phyloP scores from a whole-genome alignment of 2,113 vertebrate species.

The Perca fluviatilis region DNA sequence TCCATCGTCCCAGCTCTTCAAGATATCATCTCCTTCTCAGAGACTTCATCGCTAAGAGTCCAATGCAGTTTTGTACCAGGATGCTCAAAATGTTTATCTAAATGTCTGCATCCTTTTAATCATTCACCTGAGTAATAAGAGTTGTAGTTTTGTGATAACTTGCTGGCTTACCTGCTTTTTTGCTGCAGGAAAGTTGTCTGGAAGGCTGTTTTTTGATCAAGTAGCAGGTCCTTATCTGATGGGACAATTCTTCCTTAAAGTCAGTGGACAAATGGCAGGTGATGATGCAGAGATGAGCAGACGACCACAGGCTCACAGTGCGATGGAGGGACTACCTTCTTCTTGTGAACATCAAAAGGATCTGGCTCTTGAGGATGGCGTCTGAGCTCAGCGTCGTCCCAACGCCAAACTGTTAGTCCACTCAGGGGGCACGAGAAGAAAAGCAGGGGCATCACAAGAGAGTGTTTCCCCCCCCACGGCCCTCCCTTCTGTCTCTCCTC shows the following conservation, averaged over 20 bases:
- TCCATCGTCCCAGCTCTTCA: not conserved
- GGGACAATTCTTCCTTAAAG: slow-evolving; percentile 16
- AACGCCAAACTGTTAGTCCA: slow-evolving; percentile 65
- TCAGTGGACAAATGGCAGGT: slow-evolving; percentile 21
- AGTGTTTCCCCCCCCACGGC: slow-evolving; percentile 42
- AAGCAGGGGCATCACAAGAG: slow-evolving; percentile 85
- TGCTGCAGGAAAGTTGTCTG: not conserved
- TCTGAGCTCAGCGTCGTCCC: slow-evolving; percentile 36
- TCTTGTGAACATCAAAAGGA: slow-evolving; percentile 20
- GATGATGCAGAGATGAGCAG: slow-evolving; percentile 34
- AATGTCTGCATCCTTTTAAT: slow-evolving; percentile 16
- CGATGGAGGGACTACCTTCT: not conserved
- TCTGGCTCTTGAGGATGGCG: not conserved
- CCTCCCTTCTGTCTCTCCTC: slow-evolving; percentile 83
- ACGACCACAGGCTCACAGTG: not conserved
- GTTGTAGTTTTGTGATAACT: not conserved
- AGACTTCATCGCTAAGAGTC: not conserved
- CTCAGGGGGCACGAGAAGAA: slow-evolving; percentile 81
- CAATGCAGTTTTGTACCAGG: not conserved
- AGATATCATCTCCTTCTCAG: slow-evolving; percentile 9
- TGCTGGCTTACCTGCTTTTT: slow-evolving; percentile 51
- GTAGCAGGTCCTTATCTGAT: slow-evolving; percentile 3
- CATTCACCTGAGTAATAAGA: not conserved
- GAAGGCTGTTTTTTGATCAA: slow-evolving; percentile 11
- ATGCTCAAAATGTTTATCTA: slow-evolving; percentile 13